A percentile compares a stretch with the other conserved stretches of the same genome.
These are phyloP conservation scores for Sardina pilchardus DNA, from an alignment of 2,113 vertebrate genomes.

Conservation along the genomic window DNA sequence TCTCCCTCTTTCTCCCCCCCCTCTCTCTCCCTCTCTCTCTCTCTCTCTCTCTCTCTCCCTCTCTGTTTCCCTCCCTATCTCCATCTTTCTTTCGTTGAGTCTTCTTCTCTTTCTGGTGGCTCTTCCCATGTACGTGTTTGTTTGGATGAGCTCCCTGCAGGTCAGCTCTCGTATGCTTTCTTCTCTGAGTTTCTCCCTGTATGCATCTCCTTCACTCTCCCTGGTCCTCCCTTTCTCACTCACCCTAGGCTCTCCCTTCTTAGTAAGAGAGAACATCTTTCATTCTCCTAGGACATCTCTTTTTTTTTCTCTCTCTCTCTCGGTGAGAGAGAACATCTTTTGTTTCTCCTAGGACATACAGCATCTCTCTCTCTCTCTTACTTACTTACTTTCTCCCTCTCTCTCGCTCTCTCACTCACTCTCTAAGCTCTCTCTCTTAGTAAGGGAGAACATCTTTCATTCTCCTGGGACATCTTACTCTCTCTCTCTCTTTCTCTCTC, in stretches of 20 bases:
- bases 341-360: no score
- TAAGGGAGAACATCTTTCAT: neutral
- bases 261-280: neutral
- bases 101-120: neutral
- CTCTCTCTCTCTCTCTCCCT: no score
- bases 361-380: no score
- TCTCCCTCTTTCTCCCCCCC: no score
- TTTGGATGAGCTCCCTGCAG: neutral
- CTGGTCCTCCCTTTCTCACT: neutral
- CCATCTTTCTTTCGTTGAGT: neutral
- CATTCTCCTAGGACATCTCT: neutral
- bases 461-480: neutral
- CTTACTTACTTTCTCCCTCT: no score
- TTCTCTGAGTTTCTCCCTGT: no score
- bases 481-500: neutral
- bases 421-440: neutral
- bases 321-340: no score
- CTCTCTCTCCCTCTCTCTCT: no score
- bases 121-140: neutral
- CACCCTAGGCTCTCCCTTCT: neutral
- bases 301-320: neutral
- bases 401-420: neutral
- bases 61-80: no score
- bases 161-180: neutral
- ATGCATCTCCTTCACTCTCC: no score